Evolutionary conservation across 2,113 vertebrate genomes (phyloP), one percentile per base, ranked within the genome.

Genomic region (Platichthys stellatus): DNA sequence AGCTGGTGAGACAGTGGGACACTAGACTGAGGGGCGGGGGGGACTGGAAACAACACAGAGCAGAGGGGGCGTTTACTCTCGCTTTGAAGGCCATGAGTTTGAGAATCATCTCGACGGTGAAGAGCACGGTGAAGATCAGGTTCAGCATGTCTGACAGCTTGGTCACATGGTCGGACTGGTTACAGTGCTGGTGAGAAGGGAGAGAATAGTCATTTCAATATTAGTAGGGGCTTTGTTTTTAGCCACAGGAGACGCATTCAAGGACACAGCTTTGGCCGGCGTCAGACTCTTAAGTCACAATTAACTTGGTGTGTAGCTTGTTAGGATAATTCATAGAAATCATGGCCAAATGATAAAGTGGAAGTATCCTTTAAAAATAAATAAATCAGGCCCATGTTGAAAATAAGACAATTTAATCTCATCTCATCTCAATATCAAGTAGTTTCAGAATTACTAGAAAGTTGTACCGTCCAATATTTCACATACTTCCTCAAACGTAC

Each of bases 51-150:
- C 40, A 18, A 35, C 21, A 0, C 20, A 53, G 0, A 24, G 18
- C 4, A 66, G 72, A 3, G 2, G 35, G 72, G 2, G 1, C 28
- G 51, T 54, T 85, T 82, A 99, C 98, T 95, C 95, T 96, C 10
- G 88, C 96, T 95, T 99, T 99, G 89, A 98, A 99, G 3, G 97
- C 98, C 94, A 98, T 95, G 68, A 99, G 95, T 83, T 99, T 99
- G 59, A 99, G 95, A 8, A 98, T 66, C 97, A 99, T 98, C 93
- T 99, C 98, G 85, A 98, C 83, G 0, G 98, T 98, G 88, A 99
- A 99, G 58, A 98, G 96, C 76, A 97, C 66, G 0, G 98, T 99
- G 92, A 99, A 99, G 88, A 97, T 97, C 90, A 99, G 90, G 0
- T 99, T 99, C 63, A 99, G 93, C 51, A 90, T 96, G 90, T 97